phyloP scores from a whole-genome alignment of 2,888 invertebrate genomes.

The Nymphalis polychloros region DNA sequence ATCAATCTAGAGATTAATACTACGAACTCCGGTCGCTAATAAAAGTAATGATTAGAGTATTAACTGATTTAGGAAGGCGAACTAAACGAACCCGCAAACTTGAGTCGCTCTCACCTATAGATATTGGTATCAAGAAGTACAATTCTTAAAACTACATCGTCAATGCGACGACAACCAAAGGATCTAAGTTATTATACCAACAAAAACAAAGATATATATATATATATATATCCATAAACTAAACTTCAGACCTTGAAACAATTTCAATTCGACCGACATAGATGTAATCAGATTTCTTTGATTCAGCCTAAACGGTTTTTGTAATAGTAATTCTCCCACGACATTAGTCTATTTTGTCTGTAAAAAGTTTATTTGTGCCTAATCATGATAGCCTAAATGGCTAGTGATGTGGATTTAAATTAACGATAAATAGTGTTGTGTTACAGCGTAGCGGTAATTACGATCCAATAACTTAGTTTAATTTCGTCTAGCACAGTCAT shows the following conservation, averaged over 20 bases:
- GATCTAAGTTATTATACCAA: too few species aligned
- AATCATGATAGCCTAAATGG: not conserved
- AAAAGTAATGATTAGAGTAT: too few species aligned
- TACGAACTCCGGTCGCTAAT: too few species aligned
- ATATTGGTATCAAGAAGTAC: too few species aligned
- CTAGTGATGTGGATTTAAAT: not conserved
- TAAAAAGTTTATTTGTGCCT: conserved; percentile 3
- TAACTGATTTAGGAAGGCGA: too few species aligned
- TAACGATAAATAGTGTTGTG: not conserved
- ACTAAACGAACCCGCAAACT: too few species aligned
- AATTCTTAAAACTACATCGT: too few species aligned
- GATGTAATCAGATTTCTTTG: conserved; percentile 6
- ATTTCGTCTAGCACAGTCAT: too few species aligned
- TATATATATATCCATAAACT: not conserved
- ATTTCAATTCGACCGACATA: conserved; percentile 16
- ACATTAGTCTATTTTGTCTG: not conserved
- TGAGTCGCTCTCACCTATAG: too few species aligned
- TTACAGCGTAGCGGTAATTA: not conserved
- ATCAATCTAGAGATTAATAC: too few species aligned
- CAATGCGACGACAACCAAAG: too few species aligned
- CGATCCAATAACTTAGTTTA: not conserved
- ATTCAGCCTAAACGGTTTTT: not conserved
- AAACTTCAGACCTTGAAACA: not conserved
- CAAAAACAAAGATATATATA: not conserved
- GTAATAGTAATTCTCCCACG: not conserved